phyloP scores from a whole-genome alignment of 30 jellyfish, hydroid and myxozoan species.

The Sanderia malayensis region DNA sequence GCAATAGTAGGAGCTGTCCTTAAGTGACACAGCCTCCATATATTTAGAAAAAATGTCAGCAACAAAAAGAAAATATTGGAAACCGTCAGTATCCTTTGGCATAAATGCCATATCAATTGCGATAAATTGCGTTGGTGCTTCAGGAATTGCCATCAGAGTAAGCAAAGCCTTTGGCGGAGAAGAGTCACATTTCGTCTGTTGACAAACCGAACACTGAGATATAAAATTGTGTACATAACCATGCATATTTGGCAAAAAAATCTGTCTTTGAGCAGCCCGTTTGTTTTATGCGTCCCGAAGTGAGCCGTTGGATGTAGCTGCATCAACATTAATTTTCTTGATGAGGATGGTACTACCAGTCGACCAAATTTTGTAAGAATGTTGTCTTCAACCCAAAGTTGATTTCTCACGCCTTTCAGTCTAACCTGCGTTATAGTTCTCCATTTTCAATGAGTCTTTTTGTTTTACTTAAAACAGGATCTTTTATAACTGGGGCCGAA shows the following conservation, averaged over 20 bases:
- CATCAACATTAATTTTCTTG: background rate
- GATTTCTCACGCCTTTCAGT: background rate
- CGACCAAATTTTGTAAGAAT: background rate
- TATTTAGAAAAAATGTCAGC: conserved; percentile 17
- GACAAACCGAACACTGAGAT: conserved; percentile 31
- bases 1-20: conserved; percentile 1
- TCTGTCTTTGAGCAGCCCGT: conserved; percentile 28
- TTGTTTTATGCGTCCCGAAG: conserved; percentile 2
- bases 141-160: conserved; percentile 31
- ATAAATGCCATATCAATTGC: conserved; percentile 20
- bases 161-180: conserved; percentile 61
- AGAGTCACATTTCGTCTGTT: conserved; percentile 42
- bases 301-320: background rate
- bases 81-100: conserved; percentile 17
- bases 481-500: conserved; percentile 37
- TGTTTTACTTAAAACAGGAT: no score
- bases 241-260: conserved; percentile 48
- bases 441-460: background rate
- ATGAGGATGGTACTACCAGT: background rate
- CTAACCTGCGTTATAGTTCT: background rate
- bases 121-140: conserved; percentile 47
- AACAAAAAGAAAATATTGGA: background rate
- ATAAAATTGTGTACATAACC: conserved; percentile 14
- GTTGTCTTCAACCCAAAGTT: background rate
- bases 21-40: conserved; percentile 28